Base-by-base conservation (phyloP, 2,888 invertebrate species). In the Lasioglossum morio region DNA sequence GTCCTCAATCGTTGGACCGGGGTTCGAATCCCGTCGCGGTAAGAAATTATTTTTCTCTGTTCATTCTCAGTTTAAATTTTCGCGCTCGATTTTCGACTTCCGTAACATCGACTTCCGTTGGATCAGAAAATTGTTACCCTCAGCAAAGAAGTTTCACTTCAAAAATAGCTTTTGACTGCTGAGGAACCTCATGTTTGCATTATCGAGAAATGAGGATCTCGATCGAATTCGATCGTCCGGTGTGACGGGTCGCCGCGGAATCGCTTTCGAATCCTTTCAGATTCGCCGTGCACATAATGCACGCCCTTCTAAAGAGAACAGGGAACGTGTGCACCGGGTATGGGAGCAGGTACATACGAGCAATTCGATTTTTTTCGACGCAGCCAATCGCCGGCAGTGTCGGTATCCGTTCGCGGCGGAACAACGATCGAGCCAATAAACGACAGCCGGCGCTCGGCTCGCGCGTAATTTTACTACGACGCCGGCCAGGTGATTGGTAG, bases 371-470 rank as follows among this genome's bases (percentile, higher is more conserved):
- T 85, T 89, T 87, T 80, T 70, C 75, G 48, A 72, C 75, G 72
- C 83, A 79, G 60, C 84, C 89, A 84, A 90, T 89, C 87, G 87
- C 84, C 77, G 84, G 57, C 77, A 72, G 76, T 75, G 82, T 79
- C 37, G 46, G 43, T 82, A 79, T 80, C 73, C 79, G 83, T 88
- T 82, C 88, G 85, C 90, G 88, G 74, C 79, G 78, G 80, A 72
- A 79, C 84, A 78, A 46, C 78, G 85, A 88, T 90, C 83, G 60
- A 72, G 82, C 87, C 84, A 89, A 89, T 90, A 86, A 90, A 87
- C 82, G 91, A 72, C 46, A 73, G 72, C 40, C 76, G 12, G 27
- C 72, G 76, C 23, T 79, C 43, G 40, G 30, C 37, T 75, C 53
- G 40, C 63, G 77, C 74, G 78, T 87, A 85, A 91, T 87, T 88